Conservation (phyloP, 2,113 vertebrate genomes). For the Sisor rabdophorus region DNA sequence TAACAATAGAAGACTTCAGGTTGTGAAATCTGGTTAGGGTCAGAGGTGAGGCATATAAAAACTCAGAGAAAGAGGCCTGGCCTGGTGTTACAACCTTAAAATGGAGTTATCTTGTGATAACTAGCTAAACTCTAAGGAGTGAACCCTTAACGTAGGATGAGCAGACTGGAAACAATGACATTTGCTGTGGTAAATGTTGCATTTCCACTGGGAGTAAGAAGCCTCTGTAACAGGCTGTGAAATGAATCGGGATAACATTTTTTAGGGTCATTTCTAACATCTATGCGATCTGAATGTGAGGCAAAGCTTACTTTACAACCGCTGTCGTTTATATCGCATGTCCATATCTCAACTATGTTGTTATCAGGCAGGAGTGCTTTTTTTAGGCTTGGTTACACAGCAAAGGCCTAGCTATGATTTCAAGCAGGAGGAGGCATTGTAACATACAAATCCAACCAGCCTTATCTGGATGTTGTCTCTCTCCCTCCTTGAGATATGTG, state of each 20-base stretch:
- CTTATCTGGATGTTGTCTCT: constrained; percentile 34
- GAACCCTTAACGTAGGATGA: constrained; percentile 25
- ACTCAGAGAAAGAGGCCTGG: not conserved
- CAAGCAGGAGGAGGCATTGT: constrained; percentile 23
- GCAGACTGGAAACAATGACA: constrained; percentile 48
- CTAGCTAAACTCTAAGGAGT: not conserved
- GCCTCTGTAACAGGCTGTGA: constrained; percentile 27
- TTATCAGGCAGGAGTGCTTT: not conserved
- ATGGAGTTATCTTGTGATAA: constrained; percentile 1
- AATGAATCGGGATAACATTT: constrained; percentile 34
- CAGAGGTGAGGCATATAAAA: constrained; percentile 8
- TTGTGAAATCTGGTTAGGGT: constrained; percentile 22
- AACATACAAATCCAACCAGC: constrained; percentile 38
- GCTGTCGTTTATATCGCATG: not conserved
- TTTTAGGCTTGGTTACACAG: not conserved
- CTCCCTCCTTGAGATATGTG: constrained; percentile 19
- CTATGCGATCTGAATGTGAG: not conserved
- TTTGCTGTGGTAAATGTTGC: constrained; percentile 26
- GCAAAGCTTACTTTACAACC: constrained; percentile 6
- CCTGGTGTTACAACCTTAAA: not conserved
- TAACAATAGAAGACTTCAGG: constrained; percentile 41
- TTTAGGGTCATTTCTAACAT: constrained; percentile 19
- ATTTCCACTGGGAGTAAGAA: constrained; percentile 29
- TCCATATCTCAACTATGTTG: constrained; percentile 7
- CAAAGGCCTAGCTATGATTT: constrained; percentile 7